Percentiles rank a stretch among this genome's conserved stretches.
phyloP scores from a whole-genome alignment of 1,140 invertebrate species.

The Tetramorium parvispinum region DNA sequence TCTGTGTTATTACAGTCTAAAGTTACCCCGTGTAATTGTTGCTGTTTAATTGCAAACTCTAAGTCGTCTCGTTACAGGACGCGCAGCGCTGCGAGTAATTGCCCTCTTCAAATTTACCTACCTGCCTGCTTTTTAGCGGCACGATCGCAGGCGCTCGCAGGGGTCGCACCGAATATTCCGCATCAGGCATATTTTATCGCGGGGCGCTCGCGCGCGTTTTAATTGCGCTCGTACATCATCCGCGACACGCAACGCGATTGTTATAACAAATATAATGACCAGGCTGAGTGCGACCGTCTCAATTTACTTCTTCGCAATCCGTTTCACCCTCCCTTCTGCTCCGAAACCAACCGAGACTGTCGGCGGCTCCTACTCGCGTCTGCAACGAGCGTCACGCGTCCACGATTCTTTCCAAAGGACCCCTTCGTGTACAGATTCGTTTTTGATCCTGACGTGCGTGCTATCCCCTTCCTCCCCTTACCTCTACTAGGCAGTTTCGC shows the following conservation, averaged over 20 bases:
- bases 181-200: constrained; percentile 59
- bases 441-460: constrained; percentile 50
- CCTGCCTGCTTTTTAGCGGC: constrained; percentile 70
- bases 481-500: neutral
- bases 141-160: constrained; percentile 50
- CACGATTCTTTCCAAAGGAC: neutral
- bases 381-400: neutral
- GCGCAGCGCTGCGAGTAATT: constrained; percentile 75
- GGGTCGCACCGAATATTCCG: constrained; percentile 57
- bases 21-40: constrained; percentile 87
- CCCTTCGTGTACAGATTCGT: constrained; percentile 32
- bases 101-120: constrained; percentile 72
- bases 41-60: constrained; percentile 86
- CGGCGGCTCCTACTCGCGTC: neutral
- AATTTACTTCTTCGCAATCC: constrained; percentile 34
- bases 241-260: constrained; percentile 56
- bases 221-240: constrained; percentile 58
- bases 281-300: constrained; percentile 28
- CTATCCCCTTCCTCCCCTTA: neutral
- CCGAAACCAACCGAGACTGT: neutral
- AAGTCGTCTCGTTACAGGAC: constrained; percentile 83
- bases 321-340: too few relatives aligned
- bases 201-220: constrained; percentile 30
- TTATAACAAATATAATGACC: constrained; percentile 45
- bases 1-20: constrained; percentile 86